phyloP scores from a whole-genome alignment of 2,888 invertebrate genomes.

The Altica lythri region DNA sequence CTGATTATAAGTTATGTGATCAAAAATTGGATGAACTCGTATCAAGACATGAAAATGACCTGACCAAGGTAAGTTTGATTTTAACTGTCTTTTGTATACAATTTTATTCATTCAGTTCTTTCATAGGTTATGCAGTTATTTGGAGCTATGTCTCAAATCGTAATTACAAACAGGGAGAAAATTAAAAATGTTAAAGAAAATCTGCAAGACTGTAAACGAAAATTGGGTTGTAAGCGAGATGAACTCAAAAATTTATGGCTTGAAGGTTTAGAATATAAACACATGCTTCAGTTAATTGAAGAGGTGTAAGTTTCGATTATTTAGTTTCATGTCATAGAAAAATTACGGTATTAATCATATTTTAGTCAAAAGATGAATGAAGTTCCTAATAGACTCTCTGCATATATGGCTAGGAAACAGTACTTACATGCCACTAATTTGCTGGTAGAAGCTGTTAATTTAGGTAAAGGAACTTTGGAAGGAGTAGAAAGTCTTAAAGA shows the following conservation, averaged over 20 bases:
- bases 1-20: slow-evolving; percentile 91
- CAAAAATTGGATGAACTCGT: slow-evolving; percentile 86
- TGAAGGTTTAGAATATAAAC: slow-evolving; percentile 94
- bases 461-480: slow-evolving; percentile 73
- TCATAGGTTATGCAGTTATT: slow-evolving; percentile 67
- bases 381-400: slow-evolving; percentile 71
- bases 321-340: neutral
- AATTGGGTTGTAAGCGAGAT: slow-evolving; percentile 88
- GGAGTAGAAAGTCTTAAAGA: slow-evolving; percentile 85
- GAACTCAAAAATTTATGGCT: slow-evolving; percentile 93
- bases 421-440: slow-evolving; percentile 86
- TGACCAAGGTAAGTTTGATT: slow-evolving; percentile 69
- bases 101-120: neutral
- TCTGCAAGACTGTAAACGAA: slow-evolving; percentile 78
- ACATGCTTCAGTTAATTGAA: slow-evolving; percentile 84
- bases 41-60: slow-evolving; percentile 83
- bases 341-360: neutral
- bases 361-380: slow-evolving; percentile 74
- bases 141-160: slow-evolving; percentile 73
- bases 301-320: slow-evolving; percentile 71
- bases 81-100: no score
- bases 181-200: slow-evolving; percentile 81
- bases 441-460: slow-evolving; percentile 70
- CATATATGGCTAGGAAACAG: slow-evolving; percentile 71
- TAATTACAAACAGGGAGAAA: slow-evolving; percentile 76